These are phyloP conservation scores for Seriola quinqueradiata DNA, from an alignment of 2,113 vertebrate species.

Conservation along the genomic window DNA sequence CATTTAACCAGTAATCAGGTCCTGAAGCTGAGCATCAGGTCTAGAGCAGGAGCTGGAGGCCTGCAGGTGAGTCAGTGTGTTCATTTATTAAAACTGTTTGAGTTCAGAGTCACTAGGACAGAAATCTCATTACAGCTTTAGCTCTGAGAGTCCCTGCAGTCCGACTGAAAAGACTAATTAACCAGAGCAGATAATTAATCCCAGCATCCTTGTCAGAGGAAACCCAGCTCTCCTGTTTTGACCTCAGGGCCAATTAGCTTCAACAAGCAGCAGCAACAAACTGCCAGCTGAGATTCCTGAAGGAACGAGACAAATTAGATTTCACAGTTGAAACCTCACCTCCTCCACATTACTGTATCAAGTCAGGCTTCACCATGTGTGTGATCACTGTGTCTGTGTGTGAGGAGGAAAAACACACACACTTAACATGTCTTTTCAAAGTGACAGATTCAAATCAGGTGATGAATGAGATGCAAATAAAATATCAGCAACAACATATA, in stretches of 20 bases:
- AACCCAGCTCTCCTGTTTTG: neutral
- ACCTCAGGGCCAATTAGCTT: constrained; percentile 34
- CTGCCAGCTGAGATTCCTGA: neutral
- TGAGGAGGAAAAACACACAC: too few relatives aligned
- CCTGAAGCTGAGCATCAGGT: too few relatives aligned
- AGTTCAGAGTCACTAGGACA: neutral
- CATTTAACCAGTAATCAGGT: too few relatives aligned
- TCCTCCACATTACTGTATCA: neutral
- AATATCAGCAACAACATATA: too few relatives aligned
- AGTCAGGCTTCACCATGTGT: neutral
- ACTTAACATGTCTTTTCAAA: too few relatives aligned
- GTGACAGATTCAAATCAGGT: too few relatives aligned
- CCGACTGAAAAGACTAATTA: constrained; percentile 13
- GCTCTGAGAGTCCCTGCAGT: constrained; percentile 6
- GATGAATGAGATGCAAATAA: too few relatives aligned
- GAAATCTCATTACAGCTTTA: neutral
- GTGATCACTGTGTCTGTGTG: neutral
- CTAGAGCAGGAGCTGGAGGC: too few relatives aligned
- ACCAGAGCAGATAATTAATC: constrained; percentile 33
- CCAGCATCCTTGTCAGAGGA: constrained; percentile 34
- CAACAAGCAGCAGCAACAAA: neutral
- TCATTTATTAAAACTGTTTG: neutral
- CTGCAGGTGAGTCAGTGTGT: neutral
- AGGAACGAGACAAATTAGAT: neutral
- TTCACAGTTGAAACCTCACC: neutral